phyloP scores from a whole-genome alignment of 2,888 invertebrate genomes.

The Drosophila mimetica region DNA sequence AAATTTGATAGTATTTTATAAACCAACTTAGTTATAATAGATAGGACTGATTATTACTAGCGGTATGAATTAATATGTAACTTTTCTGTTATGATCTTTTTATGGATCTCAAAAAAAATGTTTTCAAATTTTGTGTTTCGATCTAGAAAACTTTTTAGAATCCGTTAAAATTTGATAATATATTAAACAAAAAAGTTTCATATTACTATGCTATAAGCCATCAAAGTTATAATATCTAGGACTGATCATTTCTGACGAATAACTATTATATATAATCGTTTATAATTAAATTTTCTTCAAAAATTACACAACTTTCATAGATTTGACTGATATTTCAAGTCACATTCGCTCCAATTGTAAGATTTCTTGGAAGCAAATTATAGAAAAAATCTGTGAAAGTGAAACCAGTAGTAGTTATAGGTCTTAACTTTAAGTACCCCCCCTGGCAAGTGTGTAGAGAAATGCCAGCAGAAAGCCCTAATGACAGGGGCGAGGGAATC shows the following conservation, averaged over 20 bases:
- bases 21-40: too few relatives aligned
- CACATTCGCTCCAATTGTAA: background rate
- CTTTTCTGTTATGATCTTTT: too few relatives aligned
- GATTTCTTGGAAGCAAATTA: slow-evolving; percentile 2
- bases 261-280: too few relatives aligned
- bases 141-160: background rate
- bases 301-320: too few relatives aligned
- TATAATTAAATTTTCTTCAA: too few relatives aligned
- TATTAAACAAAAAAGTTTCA: background rate
- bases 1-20: too few relatives aligned
- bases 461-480: slow-evolving; percentile 28
- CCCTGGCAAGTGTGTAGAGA: slow-evolving; percentile 14
- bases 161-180: background rate
- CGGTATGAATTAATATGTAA: too few relatives aligned
- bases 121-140: background rate
- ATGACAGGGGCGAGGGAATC: slow-evolving; percentile 44
- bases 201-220: background rate
- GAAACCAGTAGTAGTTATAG: slow-evolving; percentile 8
- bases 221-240: too few relatives aligned
- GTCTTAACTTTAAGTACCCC: slow-evolving; percentile 10
- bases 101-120: too few relatives aligned
- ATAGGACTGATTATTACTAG: too few relatives aligned
- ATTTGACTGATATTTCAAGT: too few relatives aligned
- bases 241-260: too few relatives aligned
- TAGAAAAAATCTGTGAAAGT: slow-evolving; percentile 21